Evolutionary conservation across 2,113 vertebrate species (phyloP), one percentile per base, ranked within the genome.

Genomic region (Corythoichthys haematopterus): DNA sequence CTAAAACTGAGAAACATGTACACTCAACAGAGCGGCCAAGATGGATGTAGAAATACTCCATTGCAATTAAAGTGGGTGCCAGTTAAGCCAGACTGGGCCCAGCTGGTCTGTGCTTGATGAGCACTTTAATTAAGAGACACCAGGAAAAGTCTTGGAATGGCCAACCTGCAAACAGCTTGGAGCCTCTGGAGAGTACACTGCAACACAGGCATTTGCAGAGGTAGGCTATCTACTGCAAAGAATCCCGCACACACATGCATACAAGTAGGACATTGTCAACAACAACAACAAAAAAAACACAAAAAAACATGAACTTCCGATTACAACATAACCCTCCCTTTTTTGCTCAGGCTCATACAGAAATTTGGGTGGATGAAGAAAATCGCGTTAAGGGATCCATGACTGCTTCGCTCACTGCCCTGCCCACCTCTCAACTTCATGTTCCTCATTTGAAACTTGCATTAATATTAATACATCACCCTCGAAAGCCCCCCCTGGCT

Each of bases 71-170:
- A 72, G 64, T 70, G 66, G 68, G 83, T 78, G 82, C 79, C 87
- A 81, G 79, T 65, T 47, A 72, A 82, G 72, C 80, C 83, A 87
- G 84, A 84, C 83, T 76, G 78, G 84, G 81, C 84, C 88, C 87
- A 88, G 88, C 87, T 88, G 88, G 76, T 87, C 81, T 83, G 68
- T 79, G 85, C 87, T 84, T 88, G 87, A 86, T 71, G 81, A 84
- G 81, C 28, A 78, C 82, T 81, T 90, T 90, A 90, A 90, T 90
- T 88, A 90, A 90, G 88, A 90, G 88, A 88, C 87, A 75, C 69
- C 79, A 69, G 75, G 70, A 80, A 82, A 87, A 81, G 77, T 72
- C 85, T 76, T 71, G 77, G 84, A 84, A 80, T 82, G 80, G 77
- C 78, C 87, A 36, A 80, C 80, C 66, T 71, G 79, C 85, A 84